Evolutionary conservation across 2,888 invertebrate genomes (phyloP).

Genomic region (Drosophila kanekoi): DNA sequence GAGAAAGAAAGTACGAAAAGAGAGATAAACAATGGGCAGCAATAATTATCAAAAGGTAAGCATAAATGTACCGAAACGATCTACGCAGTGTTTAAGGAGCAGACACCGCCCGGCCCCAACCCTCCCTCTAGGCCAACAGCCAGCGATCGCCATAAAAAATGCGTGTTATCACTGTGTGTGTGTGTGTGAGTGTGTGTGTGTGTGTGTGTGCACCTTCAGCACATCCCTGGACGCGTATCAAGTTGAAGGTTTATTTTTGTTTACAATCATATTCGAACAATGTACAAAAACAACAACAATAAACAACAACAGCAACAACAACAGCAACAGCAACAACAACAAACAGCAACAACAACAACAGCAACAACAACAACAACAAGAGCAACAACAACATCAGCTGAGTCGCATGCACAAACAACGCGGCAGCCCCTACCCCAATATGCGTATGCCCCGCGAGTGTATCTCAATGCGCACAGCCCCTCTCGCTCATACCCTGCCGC

Average conservation of each 20-base stretch:
- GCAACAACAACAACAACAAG: background rate
- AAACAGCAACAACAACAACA: slow-evolving; percentile 1
- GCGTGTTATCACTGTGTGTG: slow-evolving; percentile 27
- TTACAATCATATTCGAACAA: slow-evolving; percentile 73
- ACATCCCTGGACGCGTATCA: slow-evolving; percentile 83
- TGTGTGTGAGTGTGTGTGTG: slow-evolving; percentile 30
- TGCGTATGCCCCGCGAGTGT: slow-evolving; percentile 3
- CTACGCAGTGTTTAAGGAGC: slow-evolving; percentile 9
- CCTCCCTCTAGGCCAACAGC: background rate
- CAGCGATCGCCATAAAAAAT: background rate
- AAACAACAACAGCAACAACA: slow-evolving; percentile 32
- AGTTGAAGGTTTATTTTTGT: slow-evolving; percentile 84
- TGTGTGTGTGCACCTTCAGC: slow-evolving; percentile 68
- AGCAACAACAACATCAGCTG: slow-evolving; percentile 31
- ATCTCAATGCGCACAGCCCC: background rate
- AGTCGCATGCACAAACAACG: slow-evolving; percentile 34
- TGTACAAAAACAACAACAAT: slow-evolving; percentile 19
- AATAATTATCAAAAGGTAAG: slow-evolving; percentile 44
- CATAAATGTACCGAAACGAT: slow-evolving; percentile 27
- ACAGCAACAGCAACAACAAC: slow-evolving; percentile 29
- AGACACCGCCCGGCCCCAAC: background rate
- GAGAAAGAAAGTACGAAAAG: background rate
- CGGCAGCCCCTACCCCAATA: slow-evolving; percentile 44
- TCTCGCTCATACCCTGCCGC: too few relatives aligned
- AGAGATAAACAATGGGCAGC: slow-evolving; percentile 15